A percentile compares a stretch with the other conserved stretches of the same genome.
Conservation (phyloP, 2,888 invertebrate genomes). For the Eupithecia dodoneata region DNA sequence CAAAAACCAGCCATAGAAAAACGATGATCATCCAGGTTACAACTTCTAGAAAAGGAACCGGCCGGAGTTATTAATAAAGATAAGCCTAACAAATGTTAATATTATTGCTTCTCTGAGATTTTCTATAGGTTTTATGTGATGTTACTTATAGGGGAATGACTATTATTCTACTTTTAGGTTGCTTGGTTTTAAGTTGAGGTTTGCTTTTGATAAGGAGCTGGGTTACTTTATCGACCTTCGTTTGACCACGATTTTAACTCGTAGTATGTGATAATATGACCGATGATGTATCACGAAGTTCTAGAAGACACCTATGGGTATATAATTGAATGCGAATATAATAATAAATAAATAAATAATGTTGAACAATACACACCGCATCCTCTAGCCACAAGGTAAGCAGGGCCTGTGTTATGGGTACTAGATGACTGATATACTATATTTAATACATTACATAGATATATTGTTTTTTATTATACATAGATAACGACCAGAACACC, state of each 20-base stretch:
- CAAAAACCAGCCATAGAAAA: conserved; percentile 19
- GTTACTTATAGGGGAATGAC: not conserved
- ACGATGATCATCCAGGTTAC: conserved; percentile 21
- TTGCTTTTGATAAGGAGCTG: not conserved
- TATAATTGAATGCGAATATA: too few species aligned
- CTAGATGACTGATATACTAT: too few species aligned
- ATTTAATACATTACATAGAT: too few species aligned
- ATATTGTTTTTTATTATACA: too few species aligned
- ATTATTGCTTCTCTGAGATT: conserved; percentile 18
- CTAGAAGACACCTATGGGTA: not conserved
- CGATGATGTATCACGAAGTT: not conserved
- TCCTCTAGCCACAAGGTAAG: too few species aligned
- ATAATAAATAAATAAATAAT: too few species aligned
- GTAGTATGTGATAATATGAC: not conserved
- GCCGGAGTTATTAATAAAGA: conserved; percentile 28
- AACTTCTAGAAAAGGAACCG: conserved; percentile 30
- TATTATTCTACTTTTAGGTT: not conserved
- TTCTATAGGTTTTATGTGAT: conserved; percentile 10
- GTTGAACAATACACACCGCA: too few species aligned
- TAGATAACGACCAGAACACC: too few species aligned
- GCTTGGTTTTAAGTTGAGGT: not conserved
- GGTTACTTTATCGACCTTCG: not conserved
- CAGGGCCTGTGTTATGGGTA: too few species aligned
- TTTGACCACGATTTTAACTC: too few species aligned
- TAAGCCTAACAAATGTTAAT: conserved; percentile 28